Evolutionary conservation across 2,113 vertebrate species (phyloP), one percentile per base, ranked within the genome.

Genomic region (Arothron firmamentum): DNA sequence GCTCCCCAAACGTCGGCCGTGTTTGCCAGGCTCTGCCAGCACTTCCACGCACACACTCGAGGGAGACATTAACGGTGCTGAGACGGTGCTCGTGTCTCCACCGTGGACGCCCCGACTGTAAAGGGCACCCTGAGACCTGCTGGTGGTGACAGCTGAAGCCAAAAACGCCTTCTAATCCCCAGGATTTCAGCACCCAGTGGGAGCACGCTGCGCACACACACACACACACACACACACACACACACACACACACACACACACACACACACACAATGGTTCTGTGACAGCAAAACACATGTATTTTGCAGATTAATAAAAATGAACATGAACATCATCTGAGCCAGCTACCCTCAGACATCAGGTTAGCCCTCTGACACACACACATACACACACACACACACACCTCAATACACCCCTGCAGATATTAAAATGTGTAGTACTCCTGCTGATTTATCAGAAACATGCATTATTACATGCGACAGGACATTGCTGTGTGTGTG

Each of bases 131-230:
- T 83, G 34, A 38, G 12, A 38, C 34, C 25, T 86, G 63, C 69
- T 87, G 83, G 85, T 88, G 87, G 87, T 80, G 80, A 88, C 85
- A 74, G 79, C 73, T 65, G 75, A 81, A 75, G 82, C 75, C 79
- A 78, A 75, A 82, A 80, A 85, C 65, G 76, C 80, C 63, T 7
- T 53, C 75, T 87, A 85, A 86, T 85, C 83, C 69, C 38, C 9
- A 8, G 62, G 80, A 86, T 84, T 79, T 71, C 53, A 73, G 60
- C 57, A 74, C 81, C 82, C 82, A 79, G 77, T 65, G 59, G 70
- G 3, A 15, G 28, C 25, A 18, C 18, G 20, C 34, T 23, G n/a
- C 19, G 6, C 21, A 21, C 48, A 47, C 45, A 47, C 45, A 47
- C 45, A 47, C 45, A 47, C 45, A 47, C 14, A 47, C 45, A 47